A percentile compares a stretch with the other conserved stretches of the same genome.
phyloP scores from a whole-genome alignment of 2,113 vertebrate species.

The Periophthalmodon schlosseri region DNA sequence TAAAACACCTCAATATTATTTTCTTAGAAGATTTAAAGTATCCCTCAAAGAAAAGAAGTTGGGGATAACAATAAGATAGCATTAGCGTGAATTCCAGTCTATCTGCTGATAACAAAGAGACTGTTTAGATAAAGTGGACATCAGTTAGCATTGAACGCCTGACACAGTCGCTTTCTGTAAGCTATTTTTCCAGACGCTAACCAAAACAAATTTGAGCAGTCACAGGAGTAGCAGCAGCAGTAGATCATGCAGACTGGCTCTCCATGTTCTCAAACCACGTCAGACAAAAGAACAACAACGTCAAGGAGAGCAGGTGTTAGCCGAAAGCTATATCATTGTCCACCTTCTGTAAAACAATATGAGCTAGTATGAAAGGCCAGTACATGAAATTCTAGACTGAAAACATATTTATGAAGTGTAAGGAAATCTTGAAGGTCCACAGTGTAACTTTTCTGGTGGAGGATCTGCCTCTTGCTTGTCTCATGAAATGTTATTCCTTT shows the following conservation, averaged over 20 bases:
- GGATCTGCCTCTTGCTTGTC: too few relatives aligned
- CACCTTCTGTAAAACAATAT: not conserved
- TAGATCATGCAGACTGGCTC: not conserved
- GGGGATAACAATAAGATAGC: not conserved
- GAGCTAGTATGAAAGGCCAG: not conserved
- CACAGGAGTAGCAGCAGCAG: not conserved
- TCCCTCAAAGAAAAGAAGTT: not conserved
- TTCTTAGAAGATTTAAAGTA: not conserved
- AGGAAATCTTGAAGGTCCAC: not conserved
- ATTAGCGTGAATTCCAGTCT: not conserved
- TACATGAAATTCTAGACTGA: not conserved
- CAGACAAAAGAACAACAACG: not conserved
- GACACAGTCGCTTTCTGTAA: not conserved
- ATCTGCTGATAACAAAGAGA: not conserved
- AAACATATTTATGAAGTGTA: not conserved
- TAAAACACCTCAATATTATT: not conserved
- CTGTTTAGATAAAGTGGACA: not conserved
- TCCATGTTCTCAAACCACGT: not conserved
- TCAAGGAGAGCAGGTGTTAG: not conserved
- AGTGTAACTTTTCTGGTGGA: not conserved
- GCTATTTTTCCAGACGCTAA: not conserved
- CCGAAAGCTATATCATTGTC: not conserved
- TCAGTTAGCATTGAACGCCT: not conserved
- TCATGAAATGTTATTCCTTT: too few relatives aligned
- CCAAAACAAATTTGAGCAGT: conserved; percentile 2